A percentile compares a stretch with the other conserved stretches of the same genome.
phyloP scores from a whole-genome alignment of 1,140 invertebrate genomes.

The Sinella curviseta region DNA sequence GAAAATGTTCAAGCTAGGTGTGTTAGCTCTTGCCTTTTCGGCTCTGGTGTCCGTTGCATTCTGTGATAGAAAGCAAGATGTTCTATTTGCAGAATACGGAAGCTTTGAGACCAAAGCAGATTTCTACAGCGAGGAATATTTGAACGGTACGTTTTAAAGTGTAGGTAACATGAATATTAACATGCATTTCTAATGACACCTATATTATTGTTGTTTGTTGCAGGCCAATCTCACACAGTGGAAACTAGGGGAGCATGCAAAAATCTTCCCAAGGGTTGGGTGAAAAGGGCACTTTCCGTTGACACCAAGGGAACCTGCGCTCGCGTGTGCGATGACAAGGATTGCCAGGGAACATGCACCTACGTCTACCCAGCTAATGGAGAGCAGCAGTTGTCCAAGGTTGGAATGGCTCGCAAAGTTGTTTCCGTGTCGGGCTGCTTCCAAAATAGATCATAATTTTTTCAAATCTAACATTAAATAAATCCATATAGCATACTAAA shows the following conservation, averaged over 20 bases:
- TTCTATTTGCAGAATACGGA: conserved; percentile 34
- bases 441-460: neutral
- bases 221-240: neutral
- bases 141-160: conserved; percentile 24
- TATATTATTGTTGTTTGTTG: neutral
- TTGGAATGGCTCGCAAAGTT: conserved; percentile 23
- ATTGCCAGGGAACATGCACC: conserved; percentile 35
- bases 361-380: conserved; percentile 27
- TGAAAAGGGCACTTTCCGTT: conserved; percentile 25
- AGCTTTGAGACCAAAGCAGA: conserved; percentile 27
- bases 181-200: neutral
- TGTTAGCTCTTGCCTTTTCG: neutral
- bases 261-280: conserved; percentile 34
- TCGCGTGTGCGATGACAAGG: conserved; percentile 21
- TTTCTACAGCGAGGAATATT: conserved; percentile 37
- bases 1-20: neutral
- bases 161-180: neutral
- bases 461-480: neutral
- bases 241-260: conserved; percentile 29
- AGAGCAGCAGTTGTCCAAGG: conserved; percentile 35
- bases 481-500: neutral
- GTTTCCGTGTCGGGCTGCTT: conserved; percentile 30
- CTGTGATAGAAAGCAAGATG: conserved; percentile 11
- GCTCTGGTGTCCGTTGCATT: neutral
- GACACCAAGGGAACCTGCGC: conserved; percentile 37